Conservation (phyloP, 2,888 invertebrate genomes). For the Dermolepida albohirtum region DNA sequence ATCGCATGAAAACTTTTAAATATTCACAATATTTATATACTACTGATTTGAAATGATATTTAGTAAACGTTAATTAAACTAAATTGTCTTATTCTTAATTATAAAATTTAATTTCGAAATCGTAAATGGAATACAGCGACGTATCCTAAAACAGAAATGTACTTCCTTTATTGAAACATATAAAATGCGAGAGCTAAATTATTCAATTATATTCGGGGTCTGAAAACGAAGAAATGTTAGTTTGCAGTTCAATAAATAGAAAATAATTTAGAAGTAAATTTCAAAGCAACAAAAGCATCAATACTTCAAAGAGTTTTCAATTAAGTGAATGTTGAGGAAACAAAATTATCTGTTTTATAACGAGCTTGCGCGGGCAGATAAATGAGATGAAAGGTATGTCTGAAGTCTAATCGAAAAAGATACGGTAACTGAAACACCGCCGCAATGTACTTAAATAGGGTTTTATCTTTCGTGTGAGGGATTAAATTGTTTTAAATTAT, state of each 20-base stretch:
- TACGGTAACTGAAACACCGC: conserved; percentile 3
- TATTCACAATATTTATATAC: too few relatives aligned
- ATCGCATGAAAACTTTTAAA: too few relatives aligned
- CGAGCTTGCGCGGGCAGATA: background rate
- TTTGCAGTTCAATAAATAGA: conserved; percentile 34
- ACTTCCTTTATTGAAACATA: too few relatives aligned
- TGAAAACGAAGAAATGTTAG: conserved; percentile 21
- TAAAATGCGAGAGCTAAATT: conserved; percentile 9
- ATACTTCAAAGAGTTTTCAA: conserved; percentile 31
- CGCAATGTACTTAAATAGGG: conserved; percentile 9
- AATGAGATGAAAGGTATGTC: conserved; percentile 17
- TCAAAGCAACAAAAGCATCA: conserved; percentile 18
- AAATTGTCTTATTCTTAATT: too few relatives aligned
- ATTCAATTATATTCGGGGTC: conserved; percentile 21
- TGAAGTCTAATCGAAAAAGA: conserved; percentile 32
- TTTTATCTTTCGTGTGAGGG: conserved; percentile 1
- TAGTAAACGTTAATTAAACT: too few relatives aligned
- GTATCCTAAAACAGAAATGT: too few relatives aligned
- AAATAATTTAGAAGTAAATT: conserved; percentile 23
- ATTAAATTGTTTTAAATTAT: conserved; percentile 10
- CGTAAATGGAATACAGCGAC: too few relatives aligned
- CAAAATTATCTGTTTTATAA: conserved; percentile 26
- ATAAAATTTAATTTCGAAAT: too few relatives aligned
- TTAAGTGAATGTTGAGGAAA: conserved; percentile 25
- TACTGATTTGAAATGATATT: too few relatives aligned